Base-by-base conservation (phyloP, 1,140 invertebrate species). In the Drosophila ironensis region DNA sequence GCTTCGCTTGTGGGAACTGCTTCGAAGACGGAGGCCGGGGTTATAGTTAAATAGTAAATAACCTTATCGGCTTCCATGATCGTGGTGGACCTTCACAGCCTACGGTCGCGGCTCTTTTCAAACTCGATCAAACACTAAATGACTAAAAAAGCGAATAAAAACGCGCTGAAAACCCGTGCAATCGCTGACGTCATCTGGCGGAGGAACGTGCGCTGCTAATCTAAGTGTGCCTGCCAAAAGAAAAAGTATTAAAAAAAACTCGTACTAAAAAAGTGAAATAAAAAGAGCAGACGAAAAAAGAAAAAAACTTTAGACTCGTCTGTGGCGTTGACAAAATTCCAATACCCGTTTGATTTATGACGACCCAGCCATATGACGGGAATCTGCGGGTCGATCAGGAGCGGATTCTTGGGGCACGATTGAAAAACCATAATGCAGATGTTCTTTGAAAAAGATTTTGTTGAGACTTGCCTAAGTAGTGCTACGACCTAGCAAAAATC, bases 191-290 rank as follows among this genome's bases (percentile, higher is more conserved):
- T 48, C 66, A 69, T 8, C 42, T 27, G 44, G 6, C 24, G 5
- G 19, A 30, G 63, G 51, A 69, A 69, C 66, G 66, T 69, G 66
- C 52, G 22, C 64, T 44, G 44, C 66, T 69, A 69, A 69, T 69
- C 66, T 69, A 37, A 68, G 41, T 56, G 40, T 53, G 51, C 25
- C 25, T 46, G 25, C 42, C 16, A 53, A 28, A 46, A 38, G 17
- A 53, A 9, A n/a, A 9, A n/a, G n/a, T n/a, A n/a, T n/a, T n/a
- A 44, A 28, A 16, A 47, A 22, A 12, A 19, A 24, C 28, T 3
- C 12, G 30, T 30, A 48, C 44, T 9, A 48, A 30, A 48, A 33
- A 12, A 9, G 17, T 1, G 5, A 19, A 1, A 20, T 2, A 25
- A 12, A 54, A 35, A 5, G 19, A 46, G n/a, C n/a, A n/a, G n/a